Evolutionary conservation across 2,888 invertebrate genomes (phyloP).

Genomic region (Drosophila trichaetosa): DNA sequence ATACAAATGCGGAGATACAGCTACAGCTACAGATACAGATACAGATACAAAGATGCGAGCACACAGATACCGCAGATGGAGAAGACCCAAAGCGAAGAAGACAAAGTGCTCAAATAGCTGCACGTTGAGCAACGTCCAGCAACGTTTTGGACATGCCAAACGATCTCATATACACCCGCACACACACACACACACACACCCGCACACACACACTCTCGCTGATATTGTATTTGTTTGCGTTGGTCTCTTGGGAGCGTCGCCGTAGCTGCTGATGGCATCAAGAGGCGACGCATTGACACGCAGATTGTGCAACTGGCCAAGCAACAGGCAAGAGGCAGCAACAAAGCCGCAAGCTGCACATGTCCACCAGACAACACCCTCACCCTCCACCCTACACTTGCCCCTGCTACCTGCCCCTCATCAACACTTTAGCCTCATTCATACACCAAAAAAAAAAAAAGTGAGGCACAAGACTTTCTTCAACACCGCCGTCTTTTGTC

Average conservation of each 20-base stretch:
- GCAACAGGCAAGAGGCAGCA: conserved; percentile 20
- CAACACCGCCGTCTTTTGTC: conserved; percentile 38
- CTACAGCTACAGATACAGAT: conserved; percentile 36
- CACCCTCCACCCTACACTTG: background rate
- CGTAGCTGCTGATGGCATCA: conserved; percentile 56
- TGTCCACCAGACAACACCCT: conserved; percentile 45
- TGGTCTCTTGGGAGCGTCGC: conserved; percentile 63
- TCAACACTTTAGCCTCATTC: background rate
- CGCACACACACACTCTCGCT: conserved; percentile 12
- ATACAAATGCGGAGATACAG: conserved; percentile 19
- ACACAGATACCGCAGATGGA: conserved; percentile 42
- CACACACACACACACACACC: conserved; percentile 22
- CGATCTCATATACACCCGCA: conserved; percentile 52
- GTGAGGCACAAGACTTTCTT: conserved; percentile 49
- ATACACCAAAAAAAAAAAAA: background rate
- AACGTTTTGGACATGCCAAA: conserved; percentile 73
- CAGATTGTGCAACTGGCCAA: conserved; percentile 72
- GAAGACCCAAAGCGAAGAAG: conserved; percentile 26
- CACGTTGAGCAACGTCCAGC: conserved; percentile 63
- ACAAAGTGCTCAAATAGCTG: conserved; percentile 64
- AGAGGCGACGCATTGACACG: conserved; percentile 66
- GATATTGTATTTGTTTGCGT: conserved; percentile 36
- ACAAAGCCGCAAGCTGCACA: conserved; percentile 71
- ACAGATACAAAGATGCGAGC: conserved; percentile 56
- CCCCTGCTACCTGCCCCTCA: background rate